Base-by-base conservation (phyloP, 1,140 invertebrate species). In the Campodea augens region DNA sequence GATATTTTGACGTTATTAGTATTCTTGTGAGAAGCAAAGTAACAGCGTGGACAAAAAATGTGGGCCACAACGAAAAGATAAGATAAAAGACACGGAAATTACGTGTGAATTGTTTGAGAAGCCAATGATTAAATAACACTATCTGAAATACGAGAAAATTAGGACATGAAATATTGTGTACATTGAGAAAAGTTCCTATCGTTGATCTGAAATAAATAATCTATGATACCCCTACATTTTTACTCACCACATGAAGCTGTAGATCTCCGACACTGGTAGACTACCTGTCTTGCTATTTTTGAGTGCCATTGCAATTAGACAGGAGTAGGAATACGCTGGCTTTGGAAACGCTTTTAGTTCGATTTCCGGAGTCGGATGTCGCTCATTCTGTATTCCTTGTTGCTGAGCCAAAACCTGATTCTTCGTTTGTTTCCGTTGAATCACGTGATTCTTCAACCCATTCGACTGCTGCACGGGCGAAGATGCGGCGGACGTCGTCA, bases 191-290 rank as follows among this genome's bases (percentile, higher is more conserved):
- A 32, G 27, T 10, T 46, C 15, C 5, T 25, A 2, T 25, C 4
- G 41, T n/a, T 4, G 43, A 27, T 41, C 20, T 20, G 19, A 37
- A 49, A 48, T 21, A 25, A 47, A n/a, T n/a, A 25, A 19, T 38
- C 25, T 27, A 25, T 20, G 21, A 13, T 3, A 37, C 23, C 27
- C 20, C 7, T 10, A 32, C n/a, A n/a, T n/a, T n/a, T n/a, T 18
- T 49, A 74, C 78, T 77, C 67, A 90, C 85, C 86, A 96, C 80
- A 97, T 95, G 60, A 97, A 97, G 61, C 88, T 92, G 62, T 97
- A 98, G 49, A 98, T 98, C 68, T 97, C 92, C 5, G 90, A 93
- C 5, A 98, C 92, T 2, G 92, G 92, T 53, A 98, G 64, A 54
- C 85, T 90, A 39, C 92, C 92, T 43, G 81, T 83, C 52, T 78